Evolutionary conservation across 2,797 vertebrate species (phyloP), one percentile per base, ranked within the genome.

Genomic region (Sphaeramia orbicularis): DNA sequence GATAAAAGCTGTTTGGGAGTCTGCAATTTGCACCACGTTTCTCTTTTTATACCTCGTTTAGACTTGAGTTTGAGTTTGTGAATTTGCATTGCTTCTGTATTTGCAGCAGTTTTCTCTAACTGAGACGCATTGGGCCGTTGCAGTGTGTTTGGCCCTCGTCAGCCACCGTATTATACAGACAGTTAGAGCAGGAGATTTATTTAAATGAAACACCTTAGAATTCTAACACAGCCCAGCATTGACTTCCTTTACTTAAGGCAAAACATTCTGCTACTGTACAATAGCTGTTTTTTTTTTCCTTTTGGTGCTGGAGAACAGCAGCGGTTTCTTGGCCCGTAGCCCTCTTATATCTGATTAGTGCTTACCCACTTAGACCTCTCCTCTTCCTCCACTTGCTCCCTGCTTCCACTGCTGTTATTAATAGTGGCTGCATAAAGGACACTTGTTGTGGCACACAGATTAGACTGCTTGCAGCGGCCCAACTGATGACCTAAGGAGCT

Each of bases 401-500:
- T 38, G 55, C 67, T 74, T 52, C 57, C 43, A 15, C 65, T 10
- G 21, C 43, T 64, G 51, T 76, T 84, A 82, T 82, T 76, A 68
- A 84, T 77, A 65, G 62, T 11, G 36, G 68, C 40, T 71, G 71
- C 60, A 65, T 43, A 62, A 57, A 65, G 65, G 62, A 66, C 60
- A 19, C 70, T 68, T 83, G 81, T 76, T 76, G 74, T 83, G 71
- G 50, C 41, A 44, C 57, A 57, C 55, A 81, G 74, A 82, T 81
- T 74, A 65, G 58, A 56, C n/a, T 7, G 65, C 64, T 19, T 21
- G 49, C 30, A 32, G 16, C 35, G 59, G 21, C 43, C 30, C 52
- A 52, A 57, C 64, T 61, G 66, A 53, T 62, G 48, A 81, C 75
- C 71, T 2, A 2, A 57, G 44, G 11, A 52, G 55, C 52, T 13